Conservation (phyloP, 2,888 invertebrate genomes). For the Nomada ruficornis region DNA sequence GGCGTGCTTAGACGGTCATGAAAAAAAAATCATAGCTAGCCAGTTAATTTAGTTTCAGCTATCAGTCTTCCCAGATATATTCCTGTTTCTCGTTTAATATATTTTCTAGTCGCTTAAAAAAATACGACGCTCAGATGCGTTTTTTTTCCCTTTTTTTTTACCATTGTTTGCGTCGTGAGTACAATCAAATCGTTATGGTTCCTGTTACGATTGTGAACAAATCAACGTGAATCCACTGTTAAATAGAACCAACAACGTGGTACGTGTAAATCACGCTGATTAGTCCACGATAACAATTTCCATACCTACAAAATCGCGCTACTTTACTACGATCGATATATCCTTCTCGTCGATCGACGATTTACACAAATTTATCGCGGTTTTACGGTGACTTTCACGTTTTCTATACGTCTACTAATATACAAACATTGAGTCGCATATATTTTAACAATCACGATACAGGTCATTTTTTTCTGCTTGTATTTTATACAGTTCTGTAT, state of each 20-base stretch:
- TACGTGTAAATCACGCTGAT: conserved; percentile 3
- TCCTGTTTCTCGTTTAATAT: conserved; percentile 51
- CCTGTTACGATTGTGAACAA: not conserved
- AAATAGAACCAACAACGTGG: not conserved
- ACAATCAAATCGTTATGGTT: conserved; percentile 22
- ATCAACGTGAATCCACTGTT: not conserved
- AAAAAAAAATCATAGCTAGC: conserved; percentile 53
- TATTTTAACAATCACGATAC: conserved; percentile 54
- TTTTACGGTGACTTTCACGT: conserved; percentile 44
- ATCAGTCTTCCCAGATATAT: conserved; percentile 69
- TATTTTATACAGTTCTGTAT: conserved; percentile 19
- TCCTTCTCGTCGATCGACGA: conserved; percentile 13
- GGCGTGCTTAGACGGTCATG: not conserved
- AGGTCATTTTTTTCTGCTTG: conserved; percentile 53
- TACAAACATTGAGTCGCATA: conserved; percentile 63
- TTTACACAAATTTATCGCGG: conserved; percentile 33
- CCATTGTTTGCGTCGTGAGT: conserved; percentile 11
- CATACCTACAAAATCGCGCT: conserved; percentile 39
- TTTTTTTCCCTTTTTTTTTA: not conserved
- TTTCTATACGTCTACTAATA: conserved; percentile 41
- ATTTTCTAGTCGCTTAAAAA: conserved; percentile 62
- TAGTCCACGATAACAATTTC: conserved; percentile 5
- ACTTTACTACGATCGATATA: conserved; percentile 4
- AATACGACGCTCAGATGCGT: conserved; percentile 46
- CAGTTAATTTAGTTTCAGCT: conserved; percentile 53